Base-by-base conservation (phyloP, 2,113 vertebrate genomes). In the Chroicocephalus ridibundus region DNA sequence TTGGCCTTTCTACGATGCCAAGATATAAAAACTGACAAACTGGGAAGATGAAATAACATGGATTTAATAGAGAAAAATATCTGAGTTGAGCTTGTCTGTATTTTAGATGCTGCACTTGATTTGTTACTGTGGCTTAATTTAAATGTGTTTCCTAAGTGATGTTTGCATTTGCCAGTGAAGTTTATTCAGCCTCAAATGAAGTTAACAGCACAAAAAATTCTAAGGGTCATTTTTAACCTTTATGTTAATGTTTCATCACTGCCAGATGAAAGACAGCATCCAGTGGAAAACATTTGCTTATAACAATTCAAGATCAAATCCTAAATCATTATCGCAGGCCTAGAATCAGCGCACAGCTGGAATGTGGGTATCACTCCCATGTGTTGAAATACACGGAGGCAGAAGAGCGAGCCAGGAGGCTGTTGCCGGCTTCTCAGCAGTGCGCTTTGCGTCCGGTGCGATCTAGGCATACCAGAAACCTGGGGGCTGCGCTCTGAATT, bases 331-430 rank as follows among this genome's bases (percentile, higher is more conserved):
- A 22, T 6, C 52, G 36, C 55, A 90, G 54, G 22, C n/a, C 34
- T 83, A 38, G 36, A 86, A 69, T 44, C 62, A 27, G 32, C 42
- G 17, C 54, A 58, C 46, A 78, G 68, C 62, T 94, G 76, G 71
- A 82, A 54, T 26, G 20, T 60, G 54, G 70, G 15, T 46, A 36
- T 54, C 49, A 26, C 7, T 27, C 40, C 19, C 4, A 2, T 9
- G 7, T 25, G 18, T 26, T 47, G 44, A 65, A 61, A 77, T 0
- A 1, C 40, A 12, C 0, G 0, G 47, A 68, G 38, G 49, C 18
- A 20, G 44, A 64, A 42, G 36, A 91, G 36, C 0, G 2, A 92
- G 49, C 54, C 49, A 51, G 57, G 38, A 86, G 13, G 47, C 55
- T 80, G 31, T 68, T 78, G 25, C 34, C 29, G 25, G 36, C n/a